A percentile compares a stretch with the other conserved stretches of the same genome.
These are phyloP conservation scores for Cantharis flavilabris DNA, from an alignment of 2,888 invertebrate genomes.

Conservation along the genomic window DNA sequence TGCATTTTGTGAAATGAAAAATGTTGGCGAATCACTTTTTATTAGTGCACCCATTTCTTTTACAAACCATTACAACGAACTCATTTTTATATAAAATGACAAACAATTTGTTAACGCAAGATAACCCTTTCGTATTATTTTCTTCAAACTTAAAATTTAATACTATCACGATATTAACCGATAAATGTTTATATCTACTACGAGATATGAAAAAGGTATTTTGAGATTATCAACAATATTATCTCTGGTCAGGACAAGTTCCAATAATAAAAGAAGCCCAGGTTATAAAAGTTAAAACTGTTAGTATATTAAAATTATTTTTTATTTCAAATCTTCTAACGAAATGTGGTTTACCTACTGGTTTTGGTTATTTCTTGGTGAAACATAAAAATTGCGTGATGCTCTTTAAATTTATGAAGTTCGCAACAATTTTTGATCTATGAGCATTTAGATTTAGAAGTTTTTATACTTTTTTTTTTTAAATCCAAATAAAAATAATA, in stretches of 20 bases:
- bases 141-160: neutral
- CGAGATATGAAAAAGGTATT: neutral
- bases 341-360: neutral
- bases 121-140: neutral
- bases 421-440: too few relatives aligned
- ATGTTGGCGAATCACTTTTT: constrained; percentile 18
- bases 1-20: constrained; percentile 23
- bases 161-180: neutral
- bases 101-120: neutral
- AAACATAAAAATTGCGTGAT: too few relatives aligned
- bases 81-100: neutral
- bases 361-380: too few relatives aligned
- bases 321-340: neutral
- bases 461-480: too few relatives aligned
- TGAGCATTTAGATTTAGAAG: too few relatives aligned
- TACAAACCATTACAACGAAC: neutral
- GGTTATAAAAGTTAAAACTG: neutral
- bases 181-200: neutral
- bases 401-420: too few relatives aligned
- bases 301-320: neutral
- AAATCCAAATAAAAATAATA: too few relatives aligned
- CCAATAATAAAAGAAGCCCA: neutral
- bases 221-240: neutral
- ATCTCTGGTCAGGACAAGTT: neutral
- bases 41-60: constrained; percentile 22